These are phyloP conservation scores for Phocides pigmalion DNA, from an alignment of 1,140 invertebrate genomes.

Conservation along the genomic window DNA sequence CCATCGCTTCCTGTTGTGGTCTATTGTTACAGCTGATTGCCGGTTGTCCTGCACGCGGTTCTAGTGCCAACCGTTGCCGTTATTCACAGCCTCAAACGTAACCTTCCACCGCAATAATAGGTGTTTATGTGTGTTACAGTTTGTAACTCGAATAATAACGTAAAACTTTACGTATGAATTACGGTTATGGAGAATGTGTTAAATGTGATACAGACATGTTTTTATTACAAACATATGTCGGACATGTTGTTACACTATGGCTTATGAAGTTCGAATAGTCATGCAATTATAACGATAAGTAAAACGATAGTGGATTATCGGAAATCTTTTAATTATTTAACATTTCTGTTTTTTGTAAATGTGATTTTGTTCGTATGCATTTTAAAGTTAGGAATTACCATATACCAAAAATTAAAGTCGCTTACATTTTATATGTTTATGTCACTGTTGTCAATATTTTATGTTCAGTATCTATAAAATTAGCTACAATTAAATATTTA, in stretches of 20 bases:
- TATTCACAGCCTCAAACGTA: background rate
- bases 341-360: no score
- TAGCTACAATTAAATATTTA: no score
- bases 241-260: constrained; percentile 1
- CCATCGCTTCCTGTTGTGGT: constrained; percentile 66
- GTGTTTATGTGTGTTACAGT: constrained; percentile 15
- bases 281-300: constrained; percentile 1
- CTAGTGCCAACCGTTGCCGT: background rate
- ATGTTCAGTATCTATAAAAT: no score
- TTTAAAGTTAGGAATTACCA: no score
- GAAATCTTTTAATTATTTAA: no score
- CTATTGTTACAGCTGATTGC: constrained; percentile 68
- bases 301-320: background rate
- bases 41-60: constrained; percentile 45
- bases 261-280: constrained; percentile 9
- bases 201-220: constrained; percentile 1
- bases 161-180: constrained; percentile 20
- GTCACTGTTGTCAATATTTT: no score
- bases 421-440: no score
- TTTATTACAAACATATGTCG: constrained; percentile 16
- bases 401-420: no score
- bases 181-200: constrained; percentile 11
- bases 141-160: constrained; percentile 1
- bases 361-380: no score
- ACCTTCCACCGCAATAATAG: constrained; percentile 25